A percentile compares a stretch with the other conserved stretches of the same genome.
Evolutionary conservation across 2,888 invertebrate species (phyloP).

Genomic region (Spilarctia lutea): DNA sequence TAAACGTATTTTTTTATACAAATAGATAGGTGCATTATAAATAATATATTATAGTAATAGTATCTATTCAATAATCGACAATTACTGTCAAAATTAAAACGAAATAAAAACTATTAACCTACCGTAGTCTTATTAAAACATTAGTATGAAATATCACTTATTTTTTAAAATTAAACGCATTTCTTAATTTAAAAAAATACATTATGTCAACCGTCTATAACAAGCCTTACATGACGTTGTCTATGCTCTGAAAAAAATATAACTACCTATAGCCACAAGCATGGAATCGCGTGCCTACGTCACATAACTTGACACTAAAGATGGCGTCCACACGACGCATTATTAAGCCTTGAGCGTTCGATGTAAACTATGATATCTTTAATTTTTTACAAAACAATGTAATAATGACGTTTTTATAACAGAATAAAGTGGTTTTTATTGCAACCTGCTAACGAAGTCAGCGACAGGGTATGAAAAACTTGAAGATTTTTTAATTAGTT

Average conservation of each 20-base stretch:
- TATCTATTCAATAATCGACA: background rate
- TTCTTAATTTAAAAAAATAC: background rate
- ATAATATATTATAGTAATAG: background rate
- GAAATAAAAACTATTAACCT: background rate
- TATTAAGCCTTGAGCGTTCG: slow-evolving; percentile 37
- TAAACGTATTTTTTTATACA: no score
- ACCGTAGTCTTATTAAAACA: background rate
- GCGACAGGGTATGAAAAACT: slow-evolving; percentile 34
- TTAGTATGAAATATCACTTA: background rate
- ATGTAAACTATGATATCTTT: slow-evolving; percentile 31
- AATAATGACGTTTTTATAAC: slow-evolving; percentile 16
- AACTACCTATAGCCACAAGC: slow-evolving; percentile 3
- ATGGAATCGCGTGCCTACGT: slow-evolving; percentile 46
- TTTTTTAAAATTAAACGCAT: background rate
- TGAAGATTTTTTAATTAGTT: slow-evolving; percentile 11
- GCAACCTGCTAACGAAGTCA: slow-evolving; percentile 37
- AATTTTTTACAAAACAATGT: slow-evolving; percentile 39
- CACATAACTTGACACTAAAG: slow-evolving; percentile 49
- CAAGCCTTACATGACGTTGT: background rate
- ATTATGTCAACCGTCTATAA: background rate
- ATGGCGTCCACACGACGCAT: slow-evolving; percentile 48
- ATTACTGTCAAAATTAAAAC: background rate
- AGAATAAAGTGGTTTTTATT: slow-evolving; percentile 33
- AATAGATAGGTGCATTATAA: background rate
- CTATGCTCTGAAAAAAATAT: slow-evolving; percentile 3